A percentile compares a stretch with the other conserved stretches of the same genome.
Conservation (phyloP, 2,797 vertebrate genomes). For the Hozukius guyotensis region DNA sequence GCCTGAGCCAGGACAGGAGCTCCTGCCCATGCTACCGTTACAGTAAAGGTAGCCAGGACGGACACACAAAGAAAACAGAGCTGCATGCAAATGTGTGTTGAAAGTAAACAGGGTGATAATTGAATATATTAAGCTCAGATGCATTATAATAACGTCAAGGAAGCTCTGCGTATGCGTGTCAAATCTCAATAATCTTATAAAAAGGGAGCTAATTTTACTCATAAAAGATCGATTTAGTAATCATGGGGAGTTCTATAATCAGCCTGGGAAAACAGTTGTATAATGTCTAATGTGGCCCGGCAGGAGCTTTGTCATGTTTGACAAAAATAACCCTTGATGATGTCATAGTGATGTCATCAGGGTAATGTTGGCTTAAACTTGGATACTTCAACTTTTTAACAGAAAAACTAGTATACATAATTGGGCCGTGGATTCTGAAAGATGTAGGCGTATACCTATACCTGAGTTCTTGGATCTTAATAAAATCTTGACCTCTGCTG, state of each 20-base stretch:
- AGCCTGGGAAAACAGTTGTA: neutral
- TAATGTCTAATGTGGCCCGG: too few species aligned
- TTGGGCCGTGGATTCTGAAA: neutral
- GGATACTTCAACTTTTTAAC: neutral
- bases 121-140: neutral
- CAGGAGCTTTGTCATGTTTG: too few species aligned
- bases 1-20: conserved; percentile 55
- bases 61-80: conserved; percentile 20
- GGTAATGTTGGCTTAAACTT: neutral
- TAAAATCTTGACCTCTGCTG: neutral
- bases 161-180: neutral
- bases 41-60: conserved; percentile 47
- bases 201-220: neutral
- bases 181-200: too few species aligned
- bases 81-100: conserved; percentile 16
- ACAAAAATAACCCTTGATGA: too few species aligned
- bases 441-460: too few species aligned
- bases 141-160: neutral
- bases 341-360: neutral
- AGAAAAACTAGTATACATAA: neutral
- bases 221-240: neutral
- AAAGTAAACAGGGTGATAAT: conserved; percentile 3
- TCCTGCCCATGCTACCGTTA: conserved; percentile 37
- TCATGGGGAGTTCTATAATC: neutral
- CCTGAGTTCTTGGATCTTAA: too few species aligned